phyloP scores from a whole-genome alignment of 2,113 vertebrate genomes.

The Gracilinanus agilis region DNA sequence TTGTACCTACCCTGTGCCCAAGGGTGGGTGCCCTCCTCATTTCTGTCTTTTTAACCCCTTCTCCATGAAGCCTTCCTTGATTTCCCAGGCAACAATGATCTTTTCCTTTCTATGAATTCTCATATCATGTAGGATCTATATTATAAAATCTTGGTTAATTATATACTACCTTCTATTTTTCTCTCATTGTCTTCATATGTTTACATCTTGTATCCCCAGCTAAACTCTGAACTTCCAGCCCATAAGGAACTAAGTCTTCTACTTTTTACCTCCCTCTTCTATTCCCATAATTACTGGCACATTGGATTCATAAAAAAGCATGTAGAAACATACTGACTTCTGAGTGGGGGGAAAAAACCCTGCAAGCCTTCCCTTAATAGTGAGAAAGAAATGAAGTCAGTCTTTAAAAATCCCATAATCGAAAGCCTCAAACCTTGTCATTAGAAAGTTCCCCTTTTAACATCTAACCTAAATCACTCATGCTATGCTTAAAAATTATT shows the following conservation, averaged over 20 bases:
- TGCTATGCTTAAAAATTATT: not conserved
- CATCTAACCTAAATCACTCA: not conserved
- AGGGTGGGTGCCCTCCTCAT: not conserved
- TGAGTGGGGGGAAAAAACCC: not conserved
- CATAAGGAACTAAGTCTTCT: not conserved
- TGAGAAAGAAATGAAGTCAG: not conserved
- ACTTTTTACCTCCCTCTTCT: not conserved
- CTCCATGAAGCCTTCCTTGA: not conserved
- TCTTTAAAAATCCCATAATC: not conserved
- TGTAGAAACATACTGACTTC: not conserved
- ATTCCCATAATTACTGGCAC: not conserved
- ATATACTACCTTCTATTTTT: not conserved
- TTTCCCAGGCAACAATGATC: not conserved
- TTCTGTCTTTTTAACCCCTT: not conserved
- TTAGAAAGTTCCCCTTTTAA: too few relatives aligned
- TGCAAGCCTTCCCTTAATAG: not conserved
- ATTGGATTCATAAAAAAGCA: not conserved
- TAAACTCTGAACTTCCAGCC: not conserved
- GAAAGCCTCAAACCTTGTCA: not conserved
- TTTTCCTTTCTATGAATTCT: not conserved
- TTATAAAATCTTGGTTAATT: not conserved
- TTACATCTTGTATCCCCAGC: not conserved
- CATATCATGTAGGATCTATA: not conserved
- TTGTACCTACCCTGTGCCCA: not conserved
- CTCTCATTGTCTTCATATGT: not conserved